These are phyloP conservation scores for Drosophila lini DNA, from an alignment of 1,140 invertebrate genomes.

Conservation along the genomic window DNA sequence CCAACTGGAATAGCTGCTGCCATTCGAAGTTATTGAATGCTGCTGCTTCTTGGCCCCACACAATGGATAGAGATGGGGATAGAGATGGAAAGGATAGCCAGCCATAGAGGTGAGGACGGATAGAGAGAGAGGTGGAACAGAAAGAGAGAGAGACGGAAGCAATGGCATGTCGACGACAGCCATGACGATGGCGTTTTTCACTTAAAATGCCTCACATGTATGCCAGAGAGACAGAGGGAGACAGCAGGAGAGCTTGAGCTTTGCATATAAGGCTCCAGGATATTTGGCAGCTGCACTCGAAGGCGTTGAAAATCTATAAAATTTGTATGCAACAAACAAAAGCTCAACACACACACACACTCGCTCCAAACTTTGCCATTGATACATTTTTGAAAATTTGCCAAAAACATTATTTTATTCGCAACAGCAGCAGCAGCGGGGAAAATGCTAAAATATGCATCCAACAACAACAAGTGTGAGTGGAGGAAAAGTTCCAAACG, in stretches of 20 bases:
- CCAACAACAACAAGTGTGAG: slow-evolving; percentile 2
- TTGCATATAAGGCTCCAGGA: slow-evolving; percentile 60
- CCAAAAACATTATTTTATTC: slow-evolving; percentile 60
- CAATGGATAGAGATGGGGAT: slow-evolving; percentile 26
- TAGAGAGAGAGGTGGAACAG: slow-evolving; percentile 1
- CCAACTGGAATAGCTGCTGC: slow-evolving; percentile 52
- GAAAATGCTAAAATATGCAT: slow-evolving; percentile 45
- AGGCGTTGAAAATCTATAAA: slow-evolving; percentile 76
- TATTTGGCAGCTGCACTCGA: slow-evolving; percentile 64
- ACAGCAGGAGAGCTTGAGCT: slow-evolving; percentile 12
- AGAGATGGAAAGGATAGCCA: slow-evolving; percentile 9
- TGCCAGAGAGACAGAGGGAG: slow-evolving; percentile 18
- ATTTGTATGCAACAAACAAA: slow-evolving; percentile 75
- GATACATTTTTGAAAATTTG: slow-evolving; percentile 68
- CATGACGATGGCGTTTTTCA: slow-evolving; percentile 68
- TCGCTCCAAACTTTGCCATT: slow-evolving; percentile 43
- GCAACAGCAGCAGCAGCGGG: slow-evolving; percentile 33
- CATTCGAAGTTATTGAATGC: slow-evolving; percentile 68
- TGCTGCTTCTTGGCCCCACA: slow-evolving; percentile 43
- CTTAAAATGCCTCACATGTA: slow-evolving; percentile 69
- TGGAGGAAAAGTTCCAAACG: slow-evolving; percentile 21
- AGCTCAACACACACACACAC: slow-evolving; percentile 15
- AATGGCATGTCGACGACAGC: slow-evolving; percentile 56
- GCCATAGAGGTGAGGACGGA: background rate
- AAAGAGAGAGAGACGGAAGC: slow-evolving; percentile 5